Evolutionary conservation across 2,113 vertebrate genomes (phyloP), one percentile per base, ranked within the genome.

Genomic region (Paraplagusia blochii): DNA sequence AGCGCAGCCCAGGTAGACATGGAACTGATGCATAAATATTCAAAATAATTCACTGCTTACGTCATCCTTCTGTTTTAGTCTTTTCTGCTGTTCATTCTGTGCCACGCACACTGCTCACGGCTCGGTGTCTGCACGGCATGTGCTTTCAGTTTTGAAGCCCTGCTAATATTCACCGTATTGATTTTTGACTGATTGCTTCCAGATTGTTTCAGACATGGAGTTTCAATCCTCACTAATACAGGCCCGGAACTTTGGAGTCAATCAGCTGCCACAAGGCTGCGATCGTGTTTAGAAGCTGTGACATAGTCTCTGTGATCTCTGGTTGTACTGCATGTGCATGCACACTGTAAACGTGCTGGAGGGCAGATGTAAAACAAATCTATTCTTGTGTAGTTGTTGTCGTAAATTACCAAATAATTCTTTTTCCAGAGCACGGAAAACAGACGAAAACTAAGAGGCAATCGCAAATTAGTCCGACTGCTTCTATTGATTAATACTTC

Each of bases 111-210:
- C 53, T 52, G 43, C 22, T 29, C 22, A 29, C 22, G 22, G 22
- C 22, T 59, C 64, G 2, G 40, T 47, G 58, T 72, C 72, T 84
- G 76, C 57, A 29, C 2, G 19, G 70, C 77, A 79, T 57, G 58
- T 81, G 73, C 58, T 77, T 83, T 68, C 57, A 77, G 79, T 83
- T 88, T 80, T 58, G 47, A 70, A 74, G 22, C 19, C 35, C 63
- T 9, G 33, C 43, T 51, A 71, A 73, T 48, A 71, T 71, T 64
- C 51, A 44, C n/a, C 72, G 55, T 76, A 72, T 64, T 75, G 66
- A 74, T 80, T 83, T 77, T 58, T 60, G 58, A 69, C 67, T 36
- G 64, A 88, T 82, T 71, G 59, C 61, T 84, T 88, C 83, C 83
- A 90, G 85, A 81, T 66, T 54, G 36, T 54, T 56, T 74, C 66